Evolutionary conservation across 2,113 vertebrate genomes (phyloP), one percentile per base, ranked within the genome.

Genomic region (Amphilophus citrinellus): DNA sequence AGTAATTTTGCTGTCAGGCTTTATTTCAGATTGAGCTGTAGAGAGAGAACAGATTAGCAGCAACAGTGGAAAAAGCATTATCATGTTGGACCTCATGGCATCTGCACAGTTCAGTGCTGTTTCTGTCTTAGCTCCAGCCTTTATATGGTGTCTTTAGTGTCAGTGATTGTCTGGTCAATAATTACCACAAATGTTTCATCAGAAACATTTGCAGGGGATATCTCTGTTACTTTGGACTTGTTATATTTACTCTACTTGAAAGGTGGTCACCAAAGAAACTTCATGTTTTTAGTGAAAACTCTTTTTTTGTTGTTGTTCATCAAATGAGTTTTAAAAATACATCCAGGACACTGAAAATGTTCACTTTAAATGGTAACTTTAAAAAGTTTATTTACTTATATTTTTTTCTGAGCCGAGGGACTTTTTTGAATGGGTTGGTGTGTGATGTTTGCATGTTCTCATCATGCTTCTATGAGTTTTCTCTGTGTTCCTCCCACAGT

Each of bases 1-100:
- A 80, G 24, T 27, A 3, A 84, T 63, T 14, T 88, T 42, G 6
- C 82, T 90, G 53, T 75, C 79, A 27, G 75, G 17, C 1, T 50
- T 56, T 62, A 30, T 18, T 39, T 82, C 24, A 62, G 62, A 53
- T 77, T 57, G 53, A 83, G 71, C 81, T 1, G 42, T 22, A 27
- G 50, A 73, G 61, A 80, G 2, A 75, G 20, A 77, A 59, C 83
- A 90, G 61, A 87, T 58, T 53, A 87, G 59, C 63, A 89, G 66
- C 75, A 90, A 60, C 66, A 84, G 30, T 6, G 42, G 22, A 39
- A 84, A 3, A 82, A 68, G 53, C 58, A 7, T 15, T 2, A 14
- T 68, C 37, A 27, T 77, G 58, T 79, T 57, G 77, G 75, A 82
- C 39, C 17, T 88, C 62, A 61, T 20, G 30, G 17, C 15, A 42